Base-by-base conservation (phyloP, 2,888 invertebrate genomes). In the Ichneumoninae sp. region DNA sequence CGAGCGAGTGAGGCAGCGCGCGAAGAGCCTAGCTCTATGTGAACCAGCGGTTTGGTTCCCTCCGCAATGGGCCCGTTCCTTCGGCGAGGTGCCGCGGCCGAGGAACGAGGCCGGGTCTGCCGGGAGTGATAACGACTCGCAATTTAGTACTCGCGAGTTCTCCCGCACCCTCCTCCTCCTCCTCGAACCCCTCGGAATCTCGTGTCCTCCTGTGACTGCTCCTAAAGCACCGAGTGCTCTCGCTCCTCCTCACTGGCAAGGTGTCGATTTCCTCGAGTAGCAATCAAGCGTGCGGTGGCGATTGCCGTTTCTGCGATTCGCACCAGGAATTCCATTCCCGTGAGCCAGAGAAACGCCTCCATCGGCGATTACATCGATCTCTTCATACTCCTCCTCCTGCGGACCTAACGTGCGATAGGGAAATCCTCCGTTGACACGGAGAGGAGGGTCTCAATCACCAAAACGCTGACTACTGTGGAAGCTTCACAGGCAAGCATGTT, bases 101-200 rank as follows among this genome's bases (percentile, higher is more conserved):
- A 70, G 69, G 50, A 81, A 70, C 75, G 81, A 50, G 74, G 69
- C 70, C 69, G 78, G 81, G 83, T 85, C 85, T 85, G 83, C 63
- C 57, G 83, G 83, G 82, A 82, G 85, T 85, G 87, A 87, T 87
- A 85, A 87, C 83, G 85, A 87, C 82, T 77, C 33, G 77, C 83
- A 87, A 87, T 85, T 87, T 87, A 82, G 83, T 85, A 82, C 80
- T 80, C 82, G 74, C 80, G 77, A 83, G 78, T 75, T 81, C 81
- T 44, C 70, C 13, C 57, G 36, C 73, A 22, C 30, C 69, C 47
- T 19, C 47, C 30, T 65, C 33, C 16, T 40, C 44, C 26, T 10
- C 71, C 47, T 81, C 63, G 40, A 68, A 79, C 30, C 79, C 70
- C 79, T 81, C 78, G 83, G 26, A 71, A 68, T 71, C 57, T 66